phyloP scores from a whole-genome alignment of 2,113 vertebrate species.

The Cyprinodon variegatus region DNA sequence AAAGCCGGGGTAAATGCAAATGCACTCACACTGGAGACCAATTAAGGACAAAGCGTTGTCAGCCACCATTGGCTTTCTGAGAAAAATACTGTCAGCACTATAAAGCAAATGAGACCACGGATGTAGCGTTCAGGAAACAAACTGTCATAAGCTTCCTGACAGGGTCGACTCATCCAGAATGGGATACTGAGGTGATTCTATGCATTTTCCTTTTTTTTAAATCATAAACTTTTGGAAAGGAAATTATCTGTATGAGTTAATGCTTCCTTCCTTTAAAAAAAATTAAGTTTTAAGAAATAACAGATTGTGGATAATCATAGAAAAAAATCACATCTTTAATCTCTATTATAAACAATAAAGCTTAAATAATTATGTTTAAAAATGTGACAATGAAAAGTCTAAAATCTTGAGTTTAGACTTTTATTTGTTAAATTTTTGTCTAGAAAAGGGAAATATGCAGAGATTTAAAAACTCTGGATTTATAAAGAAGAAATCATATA shows the following conservation, averaged over 20 bases:
- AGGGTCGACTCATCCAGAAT: neutral
- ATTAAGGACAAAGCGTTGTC: slow-evolving; percentile 36
- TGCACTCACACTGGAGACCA: slow-evolving; percentile 45
- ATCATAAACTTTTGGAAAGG: neutral
- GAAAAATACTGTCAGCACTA: slow-evolving; percentile 2
- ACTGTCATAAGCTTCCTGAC: neutral
- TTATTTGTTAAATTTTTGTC: too few relatives aligned
- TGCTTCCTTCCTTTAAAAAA: neutral
- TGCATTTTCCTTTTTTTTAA: neutral
- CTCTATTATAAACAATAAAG: too few relatives aligned
- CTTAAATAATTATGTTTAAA: too few relatives aligned
- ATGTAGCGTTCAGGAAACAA: slow-evolving; percentile 1
- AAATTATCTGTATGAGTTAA: too few relatives aligned
- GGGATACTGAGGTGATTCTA: neutral
- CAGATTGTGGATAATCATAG: neutral
- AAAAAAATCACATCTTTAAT: neutral
- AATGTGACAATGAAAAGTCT: too few relatives aligned
- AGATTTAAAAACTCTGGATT: neutral
- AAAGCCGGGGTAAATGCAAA: slow-evolving; percentile 26
- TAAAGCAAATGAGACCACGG: neutral
- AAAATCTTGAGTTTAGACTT: too few relatives aligned
- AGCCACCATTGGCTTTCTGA: neutral
- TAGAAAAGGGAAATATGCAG: neutral
- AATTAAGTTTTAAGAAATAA: neutral
- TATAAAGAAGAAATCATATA: neutral